Conservation (phyloP, 2,888 invertebrate species). For the Carterocephalus palaemon region DNA sequence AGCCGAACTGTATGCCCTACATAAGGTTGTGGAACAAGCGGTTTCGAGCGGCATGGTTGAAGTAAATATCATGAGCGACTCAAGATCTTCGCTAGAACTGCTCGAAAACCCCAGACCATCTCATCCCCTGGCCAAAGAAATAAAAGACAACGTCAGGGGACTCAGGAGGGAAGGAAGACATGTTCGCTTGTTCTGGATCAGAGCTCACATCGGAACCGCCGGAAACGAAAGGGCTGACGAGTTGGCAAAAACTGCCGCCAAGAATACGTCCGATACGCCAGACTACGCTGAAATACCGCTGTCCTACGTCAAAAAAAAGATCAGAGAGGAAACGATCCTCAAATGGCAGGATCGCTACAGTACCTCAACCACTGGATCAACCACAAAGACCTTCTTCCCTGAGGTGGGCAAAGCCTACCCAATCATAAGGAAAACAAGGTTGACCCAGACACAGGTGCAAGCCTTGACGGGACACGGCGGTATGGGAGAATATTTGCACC, state of each 20-base stretch:
- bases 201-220: constrained; percentile 9
- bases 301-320: too few species aligned
- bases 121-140: constrained; percentile 5
- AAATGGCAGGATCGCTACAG: too few species aligned
- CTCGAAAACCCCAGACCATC: constrained; percentile 1
- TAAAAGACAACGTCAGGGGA: neutral
- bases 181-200: constrained; percentile 17
- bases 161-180: constrained; percentile 7
- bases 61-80: neutral
- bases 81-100: neutral
- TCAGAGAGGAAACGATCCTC: too few species aligned
- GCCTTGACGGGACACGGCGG: too few species aligned
- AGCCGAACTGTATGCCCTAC: neutral
- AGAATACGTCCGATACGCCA: neutral
- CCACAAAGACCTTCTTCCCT: too few species aligned
- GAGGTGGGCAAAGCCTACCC: too few species aligned
- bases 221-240: constrained; percentile 22
- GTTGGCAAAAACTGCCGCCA: neutral
- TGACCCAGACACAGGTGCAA: too few species aligned
- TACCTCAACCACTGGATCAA: too few species aligned
- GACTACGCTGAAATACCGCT: neutral
- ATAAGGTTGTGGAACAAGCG: too few species aligned
- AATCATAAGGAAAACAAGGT: too few species aligned
- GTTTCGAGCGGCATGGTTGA: too few species aligned
- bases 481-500: too few species aligned